Evolutionary conservation across 2,113 vertebrate species (phyloP), one percentile per base, ranked within the genome.

Genomic region (Saguinus midas): DNA sequence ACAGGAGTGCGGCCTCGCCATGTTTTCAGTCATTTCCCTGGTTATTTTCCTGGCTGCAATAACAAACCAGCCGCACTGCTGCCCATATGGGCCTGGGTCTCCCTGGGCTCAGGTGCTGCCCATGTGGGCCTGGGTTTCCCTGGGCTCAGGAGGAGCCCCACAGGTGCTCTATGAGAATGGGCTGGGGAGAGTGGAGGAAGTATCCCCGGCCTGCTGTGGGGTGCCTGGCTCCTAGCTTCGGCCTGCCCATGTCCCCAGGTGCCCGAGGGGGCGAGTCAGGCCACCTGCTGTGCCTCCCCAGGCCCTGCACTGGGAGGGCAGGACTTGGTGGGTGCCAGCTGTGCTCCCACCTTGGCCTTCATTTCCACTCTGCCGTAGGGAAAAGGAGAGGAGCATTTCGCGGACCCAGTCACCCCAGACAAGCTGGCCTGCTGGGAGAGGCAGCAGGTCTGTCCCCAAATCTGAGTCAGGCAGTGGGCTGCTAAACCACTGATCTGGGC

Each of bases 11-110:
- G 6, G 9, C 4, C 20, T 35, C 1, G 1, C 45, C 78, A 29
- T 45, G 9, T 87, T 29, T 96, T 17, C 94, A 14, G 83, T 10
- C 52, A 76, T 76, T 79, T 90, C 84, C 86, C 64, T 90, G 91
- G 75, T 96, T 75, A 29, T 96, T 97, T 93, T 76, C 95, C 96
- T 81, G 95, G 91, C 40, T 84, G 43, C 68, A 95, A 87, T 91
- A 90, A 91, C 66, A 97, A 92, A 73, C 82, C 5, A 1, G 32
- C 91, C 82, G 76, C 66, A 7, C 86, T 55, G 35, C 43, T 16
- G 90, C 92, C 96, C 13, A 32, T 45, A 35, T 57, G 2, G 12
- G 50, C 75, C 96, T 37, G 85, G 95, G 76, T 73, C 70, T 94
- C 72, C 20, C 12, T 1, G 0, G 70, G 85, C 58, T 82, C 75